These are phyloP conservation scores for Pachydiplax longipennis DNA, from an alignment of 2,888 invertebrate genomes.

Conservation along the genomic window DNA sequence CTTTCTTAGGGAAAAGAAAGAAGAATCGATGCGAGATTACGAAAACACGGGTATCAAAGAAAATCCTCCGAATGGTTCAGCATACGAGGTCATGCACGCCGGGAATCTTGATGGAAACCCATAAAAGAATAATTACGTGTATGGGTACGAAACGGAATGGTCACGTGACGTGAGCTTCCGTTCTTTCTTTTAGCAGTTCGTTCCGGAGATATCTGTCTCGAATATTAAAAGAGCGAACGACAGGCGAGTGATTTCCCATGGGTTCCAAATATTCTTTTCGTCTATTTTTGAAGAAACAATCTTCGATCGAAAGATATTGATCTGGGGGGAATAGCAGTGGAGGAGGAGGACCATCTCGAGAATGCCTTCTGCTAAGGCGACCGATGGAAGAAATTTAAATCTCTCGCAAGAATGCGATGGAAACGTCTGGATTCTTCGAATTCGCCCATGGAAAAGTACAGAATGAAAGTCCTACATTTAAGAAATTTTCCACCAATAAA, in stretches of 20 bases:
- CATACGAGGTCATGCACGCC: too few species aligned
- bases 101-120: too few species aligned
- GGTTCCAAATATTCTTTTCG: neutral
- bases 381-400: neutral
- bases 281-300: slow-evolving; percentile 1
- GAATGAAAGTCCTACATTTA: too few species aligned
- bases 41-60: neutral
- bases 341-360: neutral
- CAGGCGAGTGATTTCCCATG: slow-evolving; percentile 8
- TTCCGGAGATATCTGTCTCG: neutral
- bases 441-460: too few species aligned
- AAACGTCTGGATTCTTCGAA: too few species aligned
- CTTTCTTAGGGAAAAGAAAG: neutral
- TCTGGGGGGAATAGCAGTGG: neutral
- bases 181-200: neutral
- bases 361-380: neutral
- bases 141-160: neutral
- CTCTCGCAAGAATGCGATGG: neutral
- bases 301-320: slow-evolving; percentile 24
- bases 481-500: too few species aligned
- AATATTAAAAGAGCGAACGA: neutral
- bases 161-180: neutral
- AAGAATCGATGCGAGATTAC: neutral
- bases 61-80: too few species aligned
- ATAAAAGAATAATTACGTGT: too few species aligned